Evolutionary conservation across 2,113 vertebrate species (phyloP).

Genomic region (Zosterops pallidus): DNA sequence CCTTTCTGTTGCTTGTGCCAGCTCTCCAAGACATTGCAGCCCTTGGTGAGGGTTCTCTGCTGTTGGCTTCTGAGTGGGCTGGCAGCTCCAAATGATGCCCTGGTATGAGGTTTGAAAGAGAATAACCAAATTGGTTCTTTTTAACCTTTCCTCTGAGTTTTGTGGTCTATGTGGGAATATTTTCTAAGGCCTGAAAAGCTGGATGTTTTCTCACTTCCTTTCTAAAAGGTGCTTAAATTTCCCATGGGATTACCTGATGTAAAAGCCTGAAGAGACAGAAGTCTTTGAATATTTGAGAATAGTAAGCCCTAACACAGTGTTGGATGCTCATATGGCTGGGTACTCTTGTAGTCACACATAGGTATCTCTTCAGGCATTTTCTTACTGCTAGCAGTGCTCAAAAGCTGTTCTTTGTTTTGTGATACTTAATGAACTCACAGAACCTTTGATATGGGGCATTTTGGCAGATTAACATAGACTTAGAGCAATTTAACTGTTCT

Average conservation of each 20-base stretch:
- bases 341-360: background rate
- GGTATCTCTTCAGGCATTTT: background rate
- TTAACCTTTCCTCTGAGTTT: background rate
- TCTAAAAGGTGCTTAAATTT: background rate
- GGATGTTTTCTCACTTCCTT: background rate
- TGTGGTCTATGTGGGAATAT: background rate
- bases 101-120: background rate
- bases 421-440: background rate
- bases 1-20: background rate
- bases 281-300: background rate
- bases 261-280: background rate
- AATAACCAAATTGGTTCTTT: background rate
- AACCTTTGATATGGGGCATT: background rate
- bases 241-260: background rate
- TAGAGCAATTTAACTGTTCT: background rate
- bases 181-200: background rate
- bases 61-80: background rate
- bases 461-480: background rate
- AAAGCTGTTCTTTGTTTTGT: background rate
- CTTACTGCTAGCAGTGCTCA: background rate
- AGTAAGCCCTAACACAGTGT: background rate
- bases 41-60: background rate
- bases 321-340: background rate
- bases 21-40: too few species aligned
- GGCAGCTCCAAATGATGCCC: background rate